Evolutionary conservation across 64 coral and sea anemone genomes (phyloP).

Genomic region (Actinia tenebrosa): DNA sequence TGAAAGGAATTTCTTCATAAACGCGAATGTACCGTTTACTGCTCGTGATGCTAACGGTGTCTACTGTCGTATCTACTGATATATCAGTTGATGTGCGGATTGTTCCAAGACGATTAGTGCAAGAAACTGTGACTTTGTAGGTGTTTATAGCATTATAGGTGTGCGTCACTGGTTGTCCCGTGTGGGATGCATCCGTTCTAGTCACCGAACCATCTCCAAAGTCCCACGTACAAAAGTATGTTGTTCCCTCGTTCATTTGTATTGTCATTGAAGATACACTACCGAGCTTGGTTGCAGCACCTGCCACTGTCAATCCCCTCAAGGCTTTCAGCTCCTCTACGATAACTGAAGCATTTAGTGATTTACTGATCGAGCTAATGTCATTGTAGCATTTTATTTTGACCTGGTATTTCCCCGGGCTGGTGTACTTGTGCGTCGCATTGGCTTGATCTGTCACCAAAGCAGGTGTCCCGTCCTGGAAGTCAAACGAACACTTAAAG

Average conservation of each 20-base stretch:
- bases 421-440: conserved; percentile 50
- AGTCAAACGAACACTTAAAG: conserved; percentile 62
- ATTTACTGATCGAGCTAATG: conserved; percentile 58
- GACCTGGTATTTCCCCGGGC: conserved; percentile 49
- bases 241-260: conserved; percentile 48
- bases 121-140: conserved; percentile 37
- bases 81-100: conserved; percentile 12
- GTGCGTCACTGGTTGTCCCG: conserved; percentile 33
- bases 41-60: conserved; percentile 26
- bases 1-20: conserved; percentile 38
- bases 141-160: conserved; percentile 49
- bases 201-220: conserved; percentile 59
- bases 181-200: conserved; percentile 52
- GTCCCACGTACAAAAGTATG: conserved; percentile 43
- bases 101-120: conserved; percentile 49
- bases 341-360: conserved; percentile 59
- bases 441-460: conserved; percentile 18
- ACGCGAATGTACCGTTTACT: conserved; percentile 60
- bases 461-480: conserved; percentile 50
- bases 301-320: conserved; percentile 35
- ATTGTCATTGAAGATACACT: conserved; percentile 36
- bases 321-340: conserved; percentile 61
- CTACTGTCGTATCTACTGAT: conserved; percentile 57
- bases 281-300: conserved; percentile 34
- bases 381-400: conserved; percentile 81